phyloP scores from a whole-genome alignment of 2,888 invertebrate species.

The Clitarchus hookeri region DNA sequence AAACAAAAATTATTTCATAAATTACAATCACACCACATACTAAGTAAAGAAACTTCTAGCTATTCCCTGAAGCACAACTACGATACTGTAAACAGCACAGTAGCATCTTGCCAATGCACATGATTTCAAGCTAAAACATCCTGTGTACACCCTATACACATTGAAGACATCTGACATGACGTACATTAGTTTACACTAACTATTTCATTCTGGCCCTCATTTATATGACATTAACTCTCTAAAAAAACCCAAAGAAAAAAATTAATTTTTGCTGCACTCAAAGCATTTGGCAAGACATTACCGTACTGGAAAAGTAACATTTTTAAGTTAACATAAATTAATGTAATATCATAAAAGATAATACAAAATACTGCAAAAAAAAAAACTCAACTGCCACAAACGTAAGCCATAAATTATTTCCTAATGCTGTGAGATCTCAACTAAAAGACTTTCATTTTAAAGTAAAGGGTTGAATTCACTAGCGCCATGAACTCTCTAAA shows the following conservation, averaged over 20 bases:
- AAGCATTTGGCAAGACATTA: neutral
- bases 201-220: too few relatives aligned
- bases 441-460: too few relatives aligned
- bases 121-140: neutral
- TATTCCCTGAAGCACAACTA: neutral
- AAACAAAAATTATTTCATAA: neutral
- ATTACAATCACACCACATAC: slow-evolving; percentile 2
- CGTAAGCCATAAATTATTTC: neutral
- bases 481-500: too few relatives aligned
- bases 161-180: too few relatives aligned
- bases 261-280: neutral
- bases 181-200: too few relatives aligned
- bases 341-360: neutral
- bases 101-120: neutral
- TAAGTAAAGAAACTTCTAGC: neutral
- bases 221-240: neutral
- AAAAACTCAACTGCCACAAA: neutral
- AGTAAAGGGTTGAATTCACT: too few relatives aligned
- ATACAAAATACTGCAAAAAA: neutral
- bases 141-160: too few relatives aligned
- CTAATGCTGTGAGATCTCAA: too few relatives aligned
- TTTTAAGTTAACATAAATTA: neutral
- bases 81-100: neutral
- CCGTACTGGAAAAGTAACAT: neutral
- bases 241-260: neutral